Evolutionary conservation across 2,797 vertebrate genomes (phyloP).

Genomic region (Gymnothorax reevesii): DNA sequence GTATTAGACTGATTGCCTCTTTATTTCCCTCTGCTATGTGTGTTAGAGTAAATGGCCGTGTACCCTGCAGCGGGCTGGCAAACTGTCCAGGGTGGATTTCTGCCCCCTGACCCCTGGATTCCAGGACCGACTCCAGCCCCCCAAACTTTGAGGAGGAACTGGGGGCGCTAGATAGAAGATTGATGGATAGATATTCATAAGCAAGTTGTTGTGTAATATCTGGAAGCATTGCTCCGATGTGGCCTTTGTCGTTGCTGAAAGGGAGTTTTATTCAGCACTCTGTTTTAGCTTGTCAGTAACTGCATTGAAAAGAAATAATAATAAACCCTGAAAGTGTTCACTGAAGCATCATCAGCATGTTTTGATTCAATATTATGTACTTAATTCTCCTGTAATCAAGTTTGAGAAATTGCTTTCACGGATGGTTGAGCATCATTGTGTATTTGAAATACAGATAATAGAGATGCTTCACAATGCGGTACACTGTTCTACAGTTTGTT

Average conservation of each 20-base stretch:
- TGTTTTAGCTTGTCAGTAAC: not conserved
- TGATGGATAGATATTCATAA: not conserved
- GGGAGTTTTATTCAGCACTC: not conserved
- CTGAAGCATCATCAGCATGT: not conserved
- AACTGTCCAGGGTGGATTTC: no score
- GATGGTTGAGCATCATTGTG: slow-evolving; percentile 16
- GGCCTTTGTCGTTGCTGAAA: not conserved
- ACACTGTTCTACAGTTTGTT: not conserved
- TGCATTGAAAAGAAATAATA: not conserved
- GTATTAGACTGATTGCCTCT: no score
- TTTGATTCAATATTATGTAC: slow-evolving; percentile 14
- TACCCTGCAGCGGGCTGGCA: no score
- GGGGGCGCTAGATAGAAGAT: no score
- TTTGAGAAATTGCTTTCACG: slow-evolving; percentile 22
- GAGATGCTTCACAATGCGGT: not conserved
- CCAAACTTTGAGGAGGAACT: no score
- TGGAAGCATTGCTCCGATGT: not conserved
- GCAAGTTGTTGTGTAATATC: not conserved
- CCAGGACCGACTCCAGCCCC: no score
- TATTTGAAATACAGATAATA: slow-evolving; percentile 2
- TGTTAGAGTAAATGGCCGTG: no score
- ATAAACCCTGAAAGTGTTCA: slow-evolving; percentile 3
- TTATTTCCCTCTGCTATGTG: no score
- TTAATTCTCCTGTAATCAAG: slow-evolving; percentile 24
- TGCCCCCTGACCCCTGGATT: no score